Conservation (phyloP, 2,113 vertebrate species). For the Drymodes brunneopygia region DNA sequence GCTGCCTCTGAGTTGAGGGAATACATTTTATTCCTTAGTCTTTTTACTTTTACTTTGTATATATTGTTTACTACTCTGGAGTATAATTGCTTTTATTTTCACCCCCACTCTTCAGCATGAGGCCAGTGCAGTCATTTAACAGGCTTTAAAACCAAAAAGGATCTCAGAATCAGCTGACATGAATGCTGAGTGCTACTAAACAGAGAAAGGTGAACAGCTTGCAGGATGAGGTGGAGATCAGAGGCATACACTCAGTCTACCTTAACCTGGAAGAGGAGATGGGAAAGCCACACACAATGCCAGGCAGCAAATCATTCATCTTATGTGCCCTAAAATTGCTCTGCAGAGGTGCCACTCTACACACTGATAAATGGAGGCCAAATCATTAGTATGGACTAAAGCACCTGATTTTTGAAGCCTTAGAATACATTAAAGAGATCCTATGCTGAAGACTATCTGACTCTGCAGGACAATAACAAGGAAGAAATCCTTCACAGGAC, state of each 20-base stretch:
- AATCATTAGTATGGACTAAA: not conserved
- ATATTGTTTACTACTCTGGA: not conserved
- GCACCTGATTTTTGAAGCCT: not conserved
- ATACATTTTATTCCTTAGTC: slow-evolving; percentile 19
- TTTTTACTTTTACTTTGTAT: slow-evolving; percentile 39
- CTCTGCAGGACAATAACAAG: not conserved
- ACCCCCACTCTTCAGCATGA: not conserved
- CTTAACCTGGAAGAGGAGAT: not conserved
- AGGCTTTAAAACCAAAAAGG: slow-evolving; percentile 17
- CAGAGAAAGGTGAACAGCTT: not conserved
- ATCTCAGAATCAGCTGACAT: not conserved
- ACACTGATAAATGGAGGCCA: not conserved
- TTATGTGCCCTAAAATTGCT: not conserved
- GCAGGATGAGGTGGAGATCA: not conserved
- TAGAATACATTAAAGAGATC: not conserved
- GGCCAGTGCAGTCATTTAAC: not conserved
- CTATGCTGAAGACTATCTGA: not conserved
- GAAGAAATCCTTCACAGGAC: not conserved
- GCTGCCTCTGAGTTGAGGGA: slow-evolving; percentile 41
- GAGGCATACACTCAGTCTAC: not conserved
- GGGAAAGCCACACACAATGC: not conserved
- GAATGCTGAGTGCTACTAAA: not conserved
- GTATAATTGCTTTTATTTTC: not conserved
- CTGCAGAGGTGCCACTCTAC: not conserved
- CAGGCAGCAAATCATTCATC: not conserved